Evolutionary conservation across 92 coral and sea anemone genomes (phyloP).

Genomic region (Epizoanthus rinbou): DNA sequence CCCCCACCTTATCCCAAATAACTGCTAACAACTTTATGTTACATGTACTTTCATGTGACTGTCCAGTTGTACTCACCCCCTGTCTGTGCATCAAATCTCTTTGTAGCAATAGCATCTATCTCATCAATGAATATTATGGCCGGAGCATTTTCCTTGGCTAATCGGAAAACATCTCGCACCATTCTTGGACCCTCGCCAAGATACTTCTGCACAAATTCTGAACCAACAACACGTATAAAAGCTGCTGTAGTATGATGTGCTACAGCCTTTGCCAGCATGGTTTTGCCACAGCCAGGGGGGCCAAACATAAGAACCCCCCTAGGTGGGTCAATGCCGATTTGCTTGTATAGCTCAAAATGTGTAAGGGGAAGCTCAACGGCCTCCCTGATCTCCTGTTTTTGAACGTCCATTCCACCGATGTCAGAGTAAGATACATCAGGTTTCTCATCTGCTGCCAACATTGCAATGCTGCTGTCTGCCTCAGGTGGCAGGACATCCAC

Average conservation of each 20-base stretch:
- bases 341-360: constrained; percentile 99
- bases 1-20: neutral
- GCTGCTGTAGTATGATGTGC: constrained; percentile 99
- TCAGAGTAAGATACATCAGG: constrained; percentile 90
- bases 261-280: constrained; percentile 99
- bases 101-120: constrained; percentile 99
- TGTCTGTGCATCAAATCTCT: constrained; percentile 99
- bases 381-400: constrained; percentile 98
- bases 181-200: constrained; percentile 99
- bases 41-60: neutral
- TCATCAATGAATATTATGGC: constrained; percentile 99
- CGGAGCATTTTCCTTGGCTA: constrained; percentile 99
- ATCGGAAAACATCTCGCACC: constrained; percentile 97
- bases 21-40: neutral
- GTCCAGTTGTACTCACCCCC: constrained; percentile 79
- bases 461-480: constrained; percentile 98
- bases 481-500: constrained; percentile 99
- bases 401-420: constrained; percentile 99
- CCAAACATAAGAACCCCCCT: constrained; percentile 96
- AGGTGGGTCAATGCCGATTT: constrained; percentile 99
- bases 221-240: constrained; percentile 98
- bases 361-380: constrained; percentile 97
- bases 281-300: constrained; percentile 99
- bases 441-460: constrained; percentile 93
- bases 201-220: constrained; percentile 98